Evolutionary conservation across 2,888 invertebrate genomes (phyloP), one percentile per base, ranked within the genome.

Genomic region (Drosophila nigricruria): DNA sequence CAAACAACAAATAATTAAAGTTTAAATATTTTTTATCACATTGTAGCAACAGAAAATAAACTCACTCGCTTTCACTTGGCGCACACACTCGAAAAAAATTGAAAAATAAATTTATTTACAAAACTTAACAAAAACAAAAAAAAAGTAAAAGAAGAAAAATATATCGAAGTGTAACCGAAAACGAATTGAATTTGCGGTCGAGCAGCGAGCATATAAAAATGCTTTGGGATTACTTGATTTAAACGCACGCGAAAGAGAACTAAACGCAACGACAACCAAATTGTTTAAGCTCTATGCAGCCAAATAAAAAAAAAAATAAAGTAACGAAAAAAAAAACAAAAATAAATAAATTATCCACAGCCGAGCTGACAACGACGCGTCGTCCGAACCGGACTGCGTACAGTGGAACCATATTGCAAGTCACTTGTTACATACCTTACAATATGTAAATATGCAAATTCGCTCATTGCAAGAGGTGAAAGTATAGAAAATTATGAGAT

Each of bases 221-320:
- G 50, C 61, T 70, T 67, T 75, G 12, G 54, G 67, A 74, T 82
- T 76, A 82, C 86, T 85, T 82, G 70, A 58, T 73, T 86, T 76
- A 76, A 68, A 73, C 82, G 81, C 82, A 82, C 81, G 73, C 76
- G 79, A 64, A 73, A 81, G 81, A 82, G 79, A 85, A 82, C 86
- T 86, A 82, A 86, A 73, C 79, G 72, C 71, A 58, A 34, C 70
- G 36, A 25, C 62, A 57, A 25, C 63, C 60, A 80, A 80, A 85
- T 69, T 78, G 82, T 73, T 85, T 52, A 73, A 76, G 70, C 74
- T 67, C 56, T 62, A 80, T 77, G 85, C 82, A 82, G 71, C 57
- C 61, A 62, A 72, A 67, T 66, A 70, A 47, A 16, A 36, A 70
- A 58, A 53, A 20, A 38, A 60, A 52, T 53, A n/a, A n/a, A 30